Evolutionary conservation across 2,113 vertebrate genomes (phyloP), one percentile per base, ranked within the genome.

Genomic region (Cyprinodon brontotheroides): DNA sequence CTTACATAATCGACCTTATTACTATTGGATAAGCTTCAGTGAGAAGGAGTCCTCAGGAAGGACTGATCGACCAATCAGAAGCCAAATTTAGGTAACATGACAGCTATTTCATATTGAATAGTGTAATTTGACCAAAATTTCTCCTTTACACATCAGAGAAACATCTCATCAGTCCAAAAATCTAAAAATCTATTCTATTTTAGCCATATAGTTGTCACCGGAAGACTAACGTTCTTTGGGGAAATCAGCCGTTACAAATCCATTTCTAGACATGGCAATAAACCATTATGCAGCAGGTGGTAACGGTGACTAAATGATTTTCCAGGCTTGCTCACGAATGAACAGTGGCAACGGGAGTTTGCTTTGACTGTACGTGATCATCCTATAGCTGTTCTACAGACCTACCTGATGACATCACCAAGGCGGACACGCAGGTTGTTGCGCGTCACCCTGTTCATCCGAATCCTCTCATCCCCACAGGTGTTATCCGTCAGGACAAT

Each of bases 401-500:
- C 70, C 36, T 81, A 98, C 97, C 97, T 98, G 93, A 99, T 96
- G 66, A 98, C 96, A 4, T 99, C 97, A 61, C 97, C 97, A n/a
- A 99, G 94, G 57, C 96, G 96, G 22, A 98, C 97, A 2, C 97
- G 94, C 73, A 99, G 89, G 81, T 99, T 99, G 93, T 96, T 99
- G 68, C 97, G 96, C 48, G 97, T 96, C 82, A 99, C 97, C 45
- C 97, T 95, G 67, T 97, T 98, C 95, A 98, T 96, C 71, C 97
- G 95, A 81, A 99, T 96, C 83, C 97, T 96, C 87, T 97, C 97
- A 80, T 96, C 96, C 17, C 95, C 96, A 84, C 97, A 98, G 76
- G 95, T 96, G 77, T 97, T 97, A 62, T 98, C 97, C 0, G 96
- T 98, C 67, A 99, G 95, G 45, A 98, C 96, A 70, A 99, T 99